Evolutionary conservation across 37 sponge, comb jelly and placozoan species (phyloP), one percentile per base, ranked within the genome.

Genomic region (Spongilla lacustris): DNA sequence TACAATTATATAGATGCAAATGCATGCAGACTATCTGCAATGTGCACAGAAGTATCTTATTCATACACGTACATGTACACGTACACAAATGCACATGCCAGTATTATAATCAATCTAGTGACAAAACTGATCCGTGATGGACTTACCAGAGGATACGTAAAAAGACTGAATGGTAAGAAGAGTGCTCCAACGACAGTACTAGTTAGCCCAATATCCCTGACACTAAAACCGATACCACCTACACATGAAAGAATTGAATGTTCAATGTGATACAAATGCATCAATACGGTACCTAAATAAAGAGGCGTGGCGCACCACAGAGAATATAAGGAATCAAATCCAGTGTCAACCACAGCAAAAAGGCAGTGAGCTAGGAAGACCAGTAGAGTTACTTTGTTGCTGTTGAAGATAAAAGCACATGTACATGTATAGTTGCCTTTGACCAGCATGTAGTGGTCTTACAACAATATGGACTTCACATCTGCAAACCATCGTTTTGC

Each of bases 181-280:
- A 88, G 50, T 32, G 46, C 68, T 23, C 88, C 88, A 67, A 81
- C 77, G 2, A 88, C 68, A 9, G 74, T 67, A 50, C 81, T 31
- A 48, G 77, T 49, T 19, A 81, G 8, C 21, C 88, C 88, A 81
- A 88, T 81, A 2, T 88, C 82, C 29, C 82, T 50, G 37, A 58
- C 82, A n/a, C 36, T 37, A 21, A 88, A 66, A 10, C 77, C 88
- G 5, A 88, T 37, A 11, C 88, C 88, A 75, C 88, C 88, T 88
- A n/a, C n/a, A n/a, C n/a, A n/a, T n/a, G n/a, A n/a, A n/a, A n/a
- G 58, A 58, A 31, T 0, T 36, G 73, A 67, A 85, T 58, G 58
- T 17, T 58, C 58, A 58, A 58, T 14, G 19, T 58, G 58, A 58
- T 17, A 58, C 46, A 46, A 46, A 46, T n/a, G n/a, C n/a, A n/a